phyloP scores from a whole-genome alignment of 2,888 invertebrate species.

The Microchrysa polita region DNA sequence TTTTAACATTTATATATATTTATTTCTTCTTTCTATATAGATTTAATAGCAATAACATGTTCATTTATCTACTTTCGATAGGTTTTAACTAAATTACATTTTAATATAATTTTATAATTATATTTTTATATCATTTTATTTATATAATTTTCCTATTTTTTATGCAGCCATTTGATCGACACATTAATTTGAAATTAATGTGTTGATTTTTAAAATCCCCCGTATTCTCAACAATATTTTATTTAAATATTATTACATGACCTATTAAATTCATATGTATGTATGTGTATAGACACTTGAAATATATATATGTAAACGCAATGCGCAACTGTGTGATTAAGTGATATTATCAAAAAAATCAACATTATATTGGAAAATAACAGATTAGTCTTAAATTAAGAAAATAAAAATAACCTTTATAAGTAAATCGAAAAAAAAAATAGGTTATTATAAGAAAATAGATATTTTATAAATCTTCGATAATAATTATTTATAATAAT shows the following conservation, averaged over 20 bases:
- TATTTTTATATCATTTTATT: conserved; percentile 11
- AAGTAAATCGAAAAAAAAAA: too few species aligned
- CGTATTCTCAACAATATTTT: conserved; percentile 17
- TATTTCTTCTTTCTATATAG: conserved; percentile 2
- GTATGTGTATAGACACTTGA: not conserved
- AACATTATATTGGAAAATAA: not conserved
- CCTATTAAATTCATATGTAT: not conserved
- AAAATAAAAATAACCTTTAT: not conserved
- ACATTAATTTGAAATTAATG: conserved; percentile 1
- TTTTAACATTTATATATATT: conserved; percentile 6
- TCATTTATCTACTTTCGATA: conserved; percentile 49
- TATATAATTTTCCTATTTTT: conserved; percentile 4
- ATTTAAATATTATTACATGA: not conserved
- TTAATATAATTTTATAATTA: not conserved
- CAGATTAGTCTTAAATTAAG: conserved; percentile 3
- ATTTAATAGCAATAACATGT: conserved; percentile 51
- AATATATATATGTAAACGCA: too few species aligned
- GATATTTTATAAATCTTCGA: not conserved
- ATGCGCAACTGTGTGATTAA: conserved; percentile 10
- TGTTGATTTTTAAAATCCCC: conserved; percentile 24
- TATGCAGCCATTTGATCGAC: conserved; percentile 8
- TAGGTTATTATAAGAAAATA: conserved; percentile 10
- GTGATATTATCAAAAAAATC: not conserved
- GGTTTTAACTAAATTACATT: conserved; percentile 14
- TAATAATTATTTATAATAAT: conserved; percentile 23